Conservation (phyloP, 2,113 vertebrate species). For the Pseudorasbora parva region DNA sequence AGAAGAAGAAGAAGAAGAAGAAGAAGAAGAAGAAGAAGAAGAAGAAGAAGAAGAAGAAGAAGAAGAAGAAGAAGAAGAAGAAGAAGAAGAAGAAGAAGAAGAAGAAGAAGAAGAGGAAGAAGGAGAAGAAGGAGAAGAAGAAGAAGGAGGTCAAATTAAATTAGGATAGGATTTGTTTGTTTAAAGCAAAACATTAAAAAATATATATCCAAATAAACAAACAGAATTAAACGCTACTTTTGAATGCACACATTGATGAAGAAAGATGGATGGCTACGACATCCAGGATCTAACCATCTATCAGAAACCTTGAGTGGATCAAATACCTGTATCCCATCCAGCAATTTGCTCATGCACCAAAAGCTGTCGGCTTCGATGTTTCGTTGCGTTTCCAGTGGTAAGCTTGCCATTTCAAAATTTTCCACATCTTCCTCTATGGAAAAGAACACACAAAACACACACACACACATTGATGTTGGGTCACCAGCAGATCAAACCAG, state of each 20-base stretch:
- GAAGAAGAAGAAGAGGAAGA: accelerated
- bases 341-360: constrained; percentile 99
- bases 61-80: accelerated
- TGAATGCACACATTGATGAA: neutral
- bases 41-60: too few species aligned
- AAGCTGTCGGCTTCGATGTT: constrained; percentile 98
- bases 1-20: too few species aligned
- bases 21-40: too few species aligned
- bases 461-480: constrained; percentile 7
- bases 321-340: constrained; percentile 95
- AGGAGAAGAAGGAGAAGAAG: too few species aligned
- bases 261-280: neutral
- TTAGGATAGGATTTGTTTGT: neutral
- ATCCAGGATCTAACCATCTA: neutral
- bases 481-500: constrained; percentile 26
- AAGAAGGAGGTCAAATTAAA: neutral
- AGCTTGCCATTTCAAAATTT: constrained; percentile 89
- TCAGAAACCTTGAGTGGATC: neutral
- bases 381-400: constrained; percentile 87
- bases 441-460: constrained; percentile 48
- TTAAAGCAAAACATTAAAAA: neutral
- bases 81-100: accelerated
- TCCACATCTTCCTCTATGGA: constrained; percentile 92
- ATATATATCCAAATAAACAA: neutral
- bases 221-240: neutral